Conservation (phyloP, 2,888 invertebrate species). For the Patella caerulea region DNA sequence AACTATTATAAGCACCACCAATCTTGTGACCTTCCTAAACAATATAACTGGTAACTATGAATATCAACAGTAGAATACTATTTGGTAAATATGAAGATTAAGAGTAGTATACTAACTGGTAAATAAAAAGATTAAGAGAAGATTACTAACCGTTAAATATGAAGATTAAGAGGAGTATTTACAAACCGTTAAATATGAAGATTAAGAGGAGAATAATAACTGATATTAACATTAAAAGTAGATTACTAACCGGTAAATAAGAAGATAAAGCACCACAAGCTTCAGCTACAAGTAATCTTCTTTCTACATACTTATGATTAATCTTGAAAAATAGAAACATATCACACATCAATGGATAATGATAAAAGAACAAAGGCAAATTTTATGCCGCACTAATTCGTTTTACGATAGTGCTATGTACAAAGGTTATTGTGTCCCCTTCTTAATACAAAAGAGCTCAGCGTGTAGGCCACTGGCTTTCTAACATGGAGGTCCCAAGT, state of each 20-base stretch:
- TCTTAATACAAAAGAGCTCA: too few relatives aligned
- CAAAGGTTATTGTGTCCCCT: too few relatives aligned
- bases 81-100: not conserved
- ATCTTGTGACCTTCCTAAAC: too few relatives aligned
- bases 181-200: not conserved
- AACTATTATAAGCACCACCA: too few relatives aligned
- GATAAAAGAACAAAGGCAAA: too few relatives aligned
- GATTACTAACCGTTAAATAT: constrained; percentile 76
- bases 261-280: constrained; percentile 79
- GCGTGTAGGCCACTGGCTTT: too few relatives aligned
- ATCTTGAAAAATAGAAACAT: constrained; percentile 71
- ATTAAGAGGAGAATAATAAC: not conserved
- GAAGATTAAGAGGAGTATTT: constrained; percentile 74
- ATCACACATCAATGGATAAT: too few relatives aligned
- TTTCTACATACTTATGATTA: constrained; percentile 79
- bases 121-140: constrained; percentile 77
- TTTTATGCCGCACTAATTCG: too few relatives aligned
- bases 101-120: constrained; percentile 73
- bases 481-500: too few relatives aligned
- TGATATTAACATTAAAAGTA: not conserved
- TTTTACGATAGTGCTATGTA: too few relatives aligned
- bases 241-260: constrained; percentile 76
- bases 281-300: constrained; percentile 80
- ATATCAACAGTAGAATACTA: not conserved
- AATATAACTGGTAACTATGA: not conserved